Percentiles rank a stretch among this genome's conserved stretches.
These are phyloP conservation scores for Cepaea nemoralis DNA, from an alignment of 1,140 invertebrate genomes.

Conservation along the genomic window DNA sequence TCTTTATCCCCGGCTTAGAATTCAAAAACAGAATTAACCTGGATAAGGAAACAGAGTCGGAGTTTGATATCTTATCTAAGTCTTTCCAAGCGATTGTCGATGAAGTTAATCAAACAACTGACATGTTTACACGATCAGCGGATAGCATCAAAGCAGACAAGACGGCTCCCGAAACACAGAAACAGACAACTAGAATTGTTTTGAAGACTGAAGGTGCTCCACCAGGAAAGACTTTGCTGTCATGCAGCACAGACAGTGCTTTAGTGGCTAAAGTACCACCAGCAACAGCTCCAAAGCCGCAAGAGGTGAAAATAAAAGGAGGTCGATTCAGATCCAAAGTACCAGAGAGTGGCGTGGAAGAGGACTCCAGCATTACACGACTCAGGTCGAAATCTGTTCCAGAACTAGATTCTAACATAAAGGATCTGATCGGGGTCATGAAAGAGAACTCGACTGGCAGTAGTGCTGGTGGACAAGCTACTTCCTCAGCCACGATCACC, in stretches of 20 bases:
- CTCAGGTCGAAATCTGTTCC: conserved; percentile 45
- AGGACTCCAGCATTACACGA: conserved; percentile 38
- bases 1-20: conserved; percentile 45
- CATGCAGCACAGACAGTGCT: background rate
- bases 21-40: conserved; percentile 48
- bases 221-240: background rate
- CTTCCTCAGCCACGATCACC: background rate
- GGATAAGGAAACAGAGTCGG: conserved; percentile 59
- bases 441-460: conserved; percentile 29
- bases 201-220: conserved; percentile 23
- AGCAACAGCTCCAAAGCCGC: conserved; percentile 24
- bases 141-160: conserved; percentile 3
- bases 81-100: conserved; percentile 65
- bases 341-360: conserved; percentile 28
- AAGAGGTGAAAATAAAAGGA: conserved; percentile 29
- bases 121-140: conserved; percentile 39
- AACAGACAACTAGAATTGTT: conserved; percentile 34
- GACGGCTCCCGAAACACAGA: conserved; percentile 33
- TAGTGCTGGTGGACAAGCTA: background rate
- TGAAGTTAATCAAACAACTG: conserved; percentile 57
- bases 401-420: conserved; percentile 14
- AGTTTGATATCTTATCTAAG: conserved; percentile 65
- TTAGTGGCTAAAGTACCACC: conserved; percentile 16
- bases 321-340: conserved; percentile 44
- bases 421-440: background rate